A percentile compares a stretch with the other conserved stretches of the same genome.
Evolutionary conservation across 2,888 invertebrate species (phyloP).

Genomic region (Phengaris alcon): DNA sequence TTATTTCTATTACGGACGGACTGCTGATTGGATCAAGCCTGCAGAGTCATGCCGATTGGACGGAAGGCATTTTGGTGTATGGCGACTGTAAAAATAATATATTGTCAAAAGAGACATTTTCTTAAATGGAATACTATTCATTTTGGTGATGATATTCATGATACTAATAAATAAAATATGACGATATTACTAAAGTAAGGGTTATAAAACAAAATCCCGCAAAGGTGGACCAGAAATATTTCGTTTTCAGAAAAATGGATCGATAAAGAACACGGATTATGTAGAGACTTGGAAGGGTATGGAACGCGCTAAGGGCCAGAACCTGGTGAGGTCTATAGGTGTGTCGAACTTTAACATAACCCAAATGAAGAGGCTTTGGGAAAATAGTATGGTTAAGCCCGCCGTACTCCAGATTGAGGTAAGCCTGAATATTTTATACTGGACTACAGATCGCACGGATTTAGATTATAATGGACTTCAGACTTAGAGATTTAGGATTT

Average conservation of each 20-base stretch:
- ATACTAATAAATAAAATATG: too few species aligned
- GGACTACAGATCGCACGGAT: not conserved
- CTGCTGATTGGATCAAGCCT: too few species aligned
- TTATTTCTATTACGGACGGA: too few species aligned
- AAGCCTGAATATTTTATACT: constrained; percentile 45
- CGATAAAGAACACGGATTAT: constrained; percentile 84
- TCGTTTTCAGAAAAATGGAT: constrained; percentile 53
- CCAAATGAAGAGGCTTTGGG: constrained; percentile 86
- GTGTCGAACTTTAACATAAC: constrained; percentile 91
- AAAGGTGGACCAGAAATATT: not conserved
- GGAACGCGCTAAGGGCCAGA: constrained; percentile 85
- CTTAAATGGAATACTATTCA: too few species aligned
- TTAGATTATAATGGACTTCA: not conserved
- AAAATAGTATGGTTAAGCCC: constrained; percentile 82
- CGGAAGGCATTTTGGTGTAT: too few species aligned
- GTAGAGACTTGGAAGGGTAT: constrained; percentile 88
- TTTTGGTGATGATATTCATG: too few species aligned
- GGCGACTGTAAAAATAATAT: too few species aligned
- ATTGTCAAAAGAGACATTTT: too few species aligned
- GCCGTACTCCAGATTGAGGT: constrained; percentile 82
- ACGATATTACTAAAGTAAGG: not conserved
- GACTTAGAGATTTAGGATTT: not conserved
- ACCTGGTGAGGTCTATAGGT: constrained; percentile 88
- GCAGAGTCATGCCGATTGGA: too few species aligned
- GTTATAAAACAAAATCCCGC: not conserved